These are phyloP conservation scores for Halichoerus grypus DNA, from an alignment of 2,113 vertebrate species.

Conservation along the genomic window DNA sequence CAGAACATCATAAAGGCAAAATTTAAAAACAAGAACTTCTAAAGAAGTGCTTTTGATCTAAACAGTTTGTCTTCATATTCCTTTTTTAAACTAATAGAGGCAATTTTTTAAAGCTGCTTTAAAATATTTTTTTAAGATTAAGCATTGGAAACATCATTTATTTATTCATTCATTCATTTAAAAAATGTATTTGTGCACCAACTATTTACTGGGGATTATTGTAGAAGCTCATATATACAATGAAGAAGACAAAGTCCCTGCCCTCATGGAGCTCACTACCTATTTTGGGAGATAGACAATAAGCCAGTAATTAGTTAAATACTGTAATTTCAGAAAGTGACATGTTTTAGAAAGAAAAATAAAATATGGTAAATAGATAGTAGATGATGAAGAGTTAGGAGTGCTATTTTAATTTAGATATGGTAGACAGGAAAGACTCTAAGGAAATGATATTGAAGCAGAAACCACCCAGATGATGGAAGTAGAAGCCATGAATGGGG, in stretches of 20 bases:
- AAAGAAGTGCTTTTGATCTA: not conserved
- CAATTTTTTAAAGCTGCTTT: not conserved
- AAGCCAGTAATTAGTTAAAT: not conserved
- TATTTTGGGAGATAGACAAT: not conserved
- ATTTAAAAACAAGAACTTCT: not conserved
- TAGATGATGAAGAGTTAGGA: not conserved
- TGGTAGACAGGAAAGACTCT: not conserved
- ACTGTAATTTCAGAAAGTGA: not conserved
- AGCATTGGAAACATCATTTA: not conserved
- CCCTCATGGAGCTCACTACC: not conserved
- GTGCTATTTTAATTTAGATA: constrained; percentile 32
- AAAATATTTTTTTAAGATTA: not conserved
- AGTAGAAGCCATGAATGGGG: not conserved
- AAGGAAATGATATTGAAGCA: not conserved
- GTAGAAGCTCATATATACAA: not conserved
- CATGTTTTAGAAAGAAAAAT: not conserved
- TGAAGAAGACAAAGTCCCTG: not conserved
- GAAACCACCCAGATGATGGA: not conserved
- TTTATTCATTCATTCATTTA: not conserved
- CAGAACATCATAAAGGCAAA: not conserved
- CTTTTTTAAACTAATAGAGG: not conserved
- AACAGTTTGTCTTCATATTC: not conserved
- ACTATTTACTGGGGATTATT: not conserved
- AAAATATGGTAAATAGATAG: not conserved
- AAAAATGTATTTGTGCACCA: not conserved